Conservation (phyloP, 2,113 vertebrate species). For the Cyprinus carpio region DNA sequence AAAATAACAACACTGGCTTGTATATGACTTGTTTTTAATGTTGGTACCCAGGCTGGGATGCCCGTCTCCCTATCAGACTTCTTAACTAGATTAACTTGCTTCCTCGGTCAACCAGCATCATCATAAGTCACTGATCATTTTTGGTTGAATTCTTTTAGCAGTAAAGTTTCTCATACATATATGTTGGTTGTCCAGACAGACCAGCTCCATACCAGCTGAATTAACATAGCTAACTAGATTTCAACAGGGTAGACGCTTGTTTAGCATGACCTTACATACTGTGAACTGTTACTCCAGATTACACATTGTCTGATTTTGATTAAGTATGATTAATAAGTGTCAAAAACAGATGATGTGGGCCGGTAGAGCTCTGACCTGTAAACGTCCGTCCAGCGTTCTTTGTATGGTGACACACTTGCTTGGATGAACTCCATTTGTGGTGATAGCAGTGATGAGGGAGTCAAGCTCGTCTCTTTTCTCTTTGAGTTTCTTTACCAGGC, state of each 20-base stretch:
- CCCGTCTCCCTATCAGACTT: background rate
- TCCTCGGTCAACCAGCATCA: background rate
- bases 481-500: constrained; percentile 79
- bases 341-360: background rate
- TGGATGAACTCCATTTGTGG: constrained; percentile 80
- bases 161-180: background rate
- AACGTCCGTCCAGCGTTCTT: constrained; percentile 82
- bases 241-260: background rate
- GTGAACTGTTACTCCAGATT: background rate
- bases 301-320: background rate
- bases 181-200: background rate
- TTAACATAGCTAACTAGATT: background rate
- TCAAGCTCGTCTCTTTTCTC: constrained; percentile 86
- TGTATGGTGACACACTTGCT: constrained; percentile 87
- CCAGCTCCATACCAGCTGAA: background rate
- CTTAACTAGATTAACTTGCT: background rate
- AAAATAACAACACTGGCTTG: background rate
- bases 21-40: background rate
- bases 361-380: constrained; percentile 74
- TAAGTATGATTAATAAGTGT: background rate
- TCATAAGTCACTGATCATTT: background rate
- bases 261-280: background rate
- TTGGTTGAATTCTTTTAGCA: background rate
- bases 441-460: constrained; percentile 82
- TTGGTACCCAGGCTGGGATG: background rate